phyloP scores from a whole-genome alignment of 2,113 vertebrate species.

The Dissostichus mawsoni region DNA sequence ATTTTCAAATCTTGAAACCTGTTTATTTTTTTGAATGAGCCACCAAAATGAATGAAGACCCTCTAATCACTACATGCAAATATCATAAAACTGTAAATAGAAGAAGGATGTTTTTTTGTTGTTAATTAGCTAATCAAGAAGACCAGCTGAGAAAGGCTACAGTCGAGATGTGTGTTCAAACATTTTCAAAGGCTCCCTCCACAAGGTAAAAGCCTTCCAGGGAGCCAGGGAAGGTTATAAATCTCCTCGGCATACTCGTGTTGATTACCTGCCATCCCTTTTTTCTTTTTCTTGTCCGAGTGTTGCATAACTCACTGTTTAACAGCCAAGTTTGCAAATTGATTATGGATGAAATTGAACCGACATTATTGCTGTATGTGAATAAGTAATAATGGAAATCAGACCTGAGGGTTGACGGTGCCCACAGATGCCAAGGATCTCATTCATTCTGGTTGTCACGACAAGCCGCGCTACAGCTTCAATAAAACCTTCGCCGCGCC shows the following conservation, averaged over 20 bases:
- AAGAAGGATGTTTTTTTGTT: constrained; percentile 2
- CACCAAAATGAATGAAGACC: neutral
- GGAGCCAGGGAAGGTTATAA: constrained; percentile 39
- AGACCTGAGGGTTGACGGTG: constrained; percentile 26
- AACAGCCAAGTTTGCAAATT: constrained; percentile 66
- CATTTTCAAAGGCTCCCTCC: constrained; percentile 39
- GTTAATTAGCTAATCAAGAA: constrained; percentile 42
- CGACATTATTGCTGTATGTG: constrained; percentile 60
- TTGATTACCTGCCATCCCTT: constrained; percentile 51
- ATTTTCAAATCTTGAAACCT: neutral
- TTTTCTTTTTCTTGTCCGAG: constrained; percentile 7
- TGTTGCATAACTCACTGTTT: constrained; percentile 70
- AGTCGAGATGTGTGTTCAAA: constrained; percentile 18
- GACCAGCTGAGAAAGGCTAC: constrained; percentile 1
- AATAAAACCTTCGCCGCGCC: constrained; percentile 59
- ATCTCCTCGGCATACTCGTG: constrained; percentile 34
- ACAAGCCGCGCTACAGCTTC: constrained; percentile 45
- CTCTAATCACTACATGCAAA: constrained; percentile 28
- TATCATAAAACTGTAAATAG: constrained; percentile 32
- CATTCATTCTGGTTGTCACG: constrained; percentile 64
- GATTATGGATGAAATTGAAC: constrained; percentile 58
- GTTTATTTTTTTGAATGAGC: constrained; percentile 3
- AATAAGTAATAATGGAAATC: constrained; percentile 69
- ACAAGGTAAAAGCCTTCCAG: constrained; percentile 4
- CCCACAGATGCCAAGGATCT: constrained; percentile 58